These are phyloP conservation scores for Betta splendens DNA, from an alignment of 2,797 vertebrate genomes.

Conservation along the genomic window DNA sequence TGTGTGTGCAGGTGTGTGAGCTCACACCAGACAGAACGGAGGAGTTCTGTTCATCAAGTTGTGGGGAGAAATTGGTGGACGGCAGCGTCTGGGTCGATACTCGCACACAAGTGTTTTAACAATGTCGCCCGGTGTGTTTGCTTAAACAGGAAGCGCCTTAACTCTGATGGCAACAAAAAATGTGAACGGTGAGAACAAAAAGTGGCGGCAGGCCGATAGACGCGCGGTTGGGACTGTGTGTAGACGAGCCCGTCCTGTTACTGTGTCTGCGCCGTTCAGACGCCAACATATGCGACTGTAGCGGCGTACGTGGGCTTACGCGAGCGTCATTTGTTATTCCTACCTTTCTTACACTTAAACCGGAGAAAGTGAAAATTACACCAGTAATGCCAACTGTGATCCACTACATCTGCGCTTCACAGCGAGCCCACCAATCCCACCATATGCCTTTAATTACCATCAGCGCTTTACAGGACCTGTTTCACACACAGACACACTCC, in stretches of 20 bases:
- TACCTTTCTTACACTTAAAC: constrained; percentile 65
- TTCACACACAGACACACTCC: constrained; percentile 72
- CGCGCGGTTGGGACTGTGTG: not conserved
- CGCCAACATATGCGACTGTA: constrained; percentile 13
- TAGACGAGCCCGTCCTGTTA: constrained; percentile 11
- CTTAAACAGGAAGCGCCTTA: not conserved
- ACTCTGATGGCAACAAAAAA: not conserved
- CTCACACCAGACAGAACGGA: not conserved
- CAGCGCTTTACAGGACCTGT: constrained; percentile 92
- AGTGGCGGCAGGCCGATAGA: not conserved
- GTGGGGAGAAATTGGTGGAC: constrained; percentile 7
- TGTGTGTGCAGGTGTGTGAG: constrained; percentile 19
- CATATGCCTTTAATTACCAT: constrained; percentile 96
- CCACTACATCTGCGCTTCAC: constrained; percentile 87
- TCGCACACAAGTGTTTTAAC: not conserved
- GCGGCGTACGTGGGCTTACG: not conserved
- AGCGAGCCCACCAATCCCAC: constrained; percentile 81
- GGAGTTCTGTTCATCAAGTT: not conserved
- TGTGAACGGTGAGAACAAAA: too few species aligned
- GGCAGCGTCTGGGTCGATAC: too few species aligned
- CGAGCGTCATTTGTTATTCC: constrained; percentile 24
- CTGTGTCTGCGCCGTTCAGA: constrained; percentile 17
- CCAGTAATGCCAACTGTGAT: constrained; percentile 88
- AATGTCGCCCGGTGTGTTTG: too few species aligned
- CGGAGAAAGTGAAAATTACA: constrained; percentile 75